These are phyloP conservation scores for Acrossocheilus wenchowensis DNA, from an alignment of 2,797 vertebrate genomes.

Conservation along the genomic window DNA sequence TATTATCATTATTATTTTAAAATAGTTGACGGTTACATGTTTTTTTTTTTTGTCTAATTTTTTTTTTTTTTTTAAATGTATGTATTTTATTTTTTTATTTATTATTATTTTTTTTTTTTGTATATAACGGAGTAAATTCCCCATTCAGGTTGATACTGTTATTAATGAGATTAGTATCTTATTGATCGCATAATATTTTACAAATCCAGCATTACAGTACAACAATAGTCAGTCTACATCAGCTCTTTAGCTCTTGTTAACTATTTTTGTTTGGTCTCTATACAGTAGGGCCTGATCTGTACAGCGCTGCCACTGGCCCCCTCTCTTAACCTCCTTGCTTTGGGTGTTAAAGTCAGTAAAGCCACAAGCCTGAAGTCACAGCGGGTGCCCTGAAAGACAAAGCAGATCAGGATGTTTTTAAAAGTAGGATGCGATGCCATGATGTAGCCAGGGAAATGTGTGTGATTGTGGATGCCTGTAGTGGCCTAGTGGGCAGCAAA, in stretches of 20 bases:
- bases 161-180: background rate
- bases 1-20: background rate
- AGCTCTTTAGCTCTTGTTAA: background rate
- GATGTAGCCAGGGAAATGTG: background rate
- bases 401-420: conserved; percentile 40
- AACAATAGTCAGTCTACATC: background rate
- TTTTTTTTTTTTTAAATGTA: too few species aligned
- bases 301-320: background rate
- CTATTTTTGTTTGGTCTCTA: conserved; percentile 2
- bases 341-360: conserved; percentile 39
- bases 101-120: background rate
- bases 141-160: background rate
- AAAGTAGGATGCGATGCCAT: too few species aligned
- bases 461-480: conserved; percentile 19
- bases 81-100: too few species aligned
- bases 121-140: background rate
- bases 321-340: conserved; percentile 1
- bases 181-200: background rate
- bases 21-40: background rate
- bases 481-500: conserved; percentile 27
- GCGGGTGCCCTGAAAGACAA: conserved; percentile 4
- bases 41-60: background rate
- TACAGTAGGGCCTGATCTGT: background rate
- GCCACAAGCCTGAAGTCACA: conserved; percentile 2
- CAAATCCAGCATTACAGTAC: background rate